Conservation (phyloP, 1,140 invertebrate genomes). For the Nasonia vitripennis region DNA sequence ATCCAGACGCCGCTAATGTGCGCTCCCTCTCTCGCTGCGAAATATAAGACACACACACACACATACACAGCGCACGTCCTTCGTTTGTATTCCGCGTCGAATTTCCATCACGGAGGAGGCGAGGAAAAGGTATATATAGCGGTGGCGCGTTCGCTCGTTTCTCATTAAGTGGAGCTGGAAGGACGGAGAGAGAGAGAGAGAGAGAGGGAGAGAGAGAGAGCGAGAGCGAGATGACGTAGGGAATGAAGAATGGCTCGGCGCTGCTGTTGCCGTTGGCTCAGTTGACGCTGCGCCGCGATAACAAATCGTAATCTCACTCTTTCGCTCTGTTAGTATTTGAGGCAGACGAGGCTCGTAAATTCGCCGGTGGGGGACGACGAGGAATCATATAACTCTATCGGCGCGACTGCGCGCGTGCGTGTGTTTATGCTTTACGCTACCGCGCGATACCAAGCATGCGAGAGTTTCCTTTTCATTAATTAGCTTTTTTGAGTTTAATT, state of each 20-base stretch:
- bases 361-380: neutral
- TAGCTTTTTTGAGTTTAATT: neutral
- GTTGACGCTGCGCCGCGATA: neutral
- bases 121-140: neutral
- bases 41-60: too few relatives aligned
- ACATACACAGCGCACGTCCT: neutral
- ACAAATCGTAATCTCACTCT: neutral
- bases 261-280: neutral
- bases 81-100: slow-evolving; percentile 52
- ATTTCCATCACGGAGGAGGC: slow-evolving; percentile 49
- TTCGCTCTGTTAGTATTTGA: neutral
- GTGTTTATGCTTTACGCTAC: too few relatives aligned
- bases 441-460: too few relatives aligned
- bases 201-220: too few relatives aligned
- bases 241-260: too few relatives aligned
- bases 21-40: neutral
- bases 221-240: too few relatives aligned
- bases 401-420: too few relatives aligned
- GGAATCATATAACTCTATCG: neutral
- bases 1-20: too few relatives aligned
- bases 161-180: slow-evolving; percentile 9
- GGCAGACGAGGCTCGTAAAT: neutral
- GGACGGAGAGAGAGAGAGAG: neutral
- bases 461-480: neutral
- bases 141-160: slow-evolving; percentile 1